phyloP scores from a whole-genome alignment of 2,113 vertebrate genomes.

The Apus apus region DNA sequence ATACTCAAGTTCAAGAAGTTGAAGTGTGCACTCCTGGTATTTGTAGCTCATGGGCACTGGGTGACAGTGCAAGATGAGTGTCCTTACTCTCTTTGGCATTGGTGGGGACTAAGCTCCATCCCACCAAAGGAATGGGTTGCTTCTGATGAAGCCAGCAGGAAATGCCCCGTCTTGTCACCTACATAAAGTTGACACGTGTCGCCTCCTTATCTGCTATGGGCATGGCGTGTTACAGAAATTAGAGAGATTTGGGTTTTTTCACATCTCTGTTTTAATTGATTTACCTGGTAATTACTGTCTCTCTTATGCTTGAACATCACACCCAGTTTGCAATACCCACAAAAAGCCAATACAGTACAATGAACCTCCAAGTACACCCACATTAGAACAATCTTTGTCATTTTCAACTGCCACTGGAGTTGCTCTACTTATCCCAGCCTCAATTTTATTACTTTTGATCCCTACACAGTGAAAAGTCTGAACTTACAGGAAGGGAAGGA shows the following conservation, averaged over 20 bases:
- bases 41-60: background rate
- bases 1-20: background rate
- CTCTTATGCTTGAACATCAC: fast-evolving
- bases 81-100: background rate
- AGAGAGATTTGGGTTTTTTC: background rate
- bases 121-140: background rate
- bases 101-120: background rate
- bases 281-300: background rate
- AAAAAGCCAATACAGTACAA: background rate
- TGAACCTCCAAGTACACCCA: background rate
- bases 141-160: background rate
- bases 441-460: background rate
- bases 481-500: background rate
- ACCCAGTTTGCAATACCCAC: background rate
- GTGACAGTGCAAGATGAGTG: background rate
- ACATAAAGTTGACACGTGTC: background rate
- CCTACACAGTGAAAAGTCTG: background rate
- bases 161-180: background rate
- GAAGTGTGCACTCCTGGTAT: background rate
- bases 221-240: background rate
- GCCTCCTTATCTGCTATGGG: background rate
- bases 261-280: background rate
- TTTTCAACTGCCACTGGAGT: background rate
- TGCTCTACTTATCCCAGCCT: background rate
- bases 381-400: background rate